Base-by-base conservation (phyloP, 2,113 vertebrate genomes). In the Macquaria ambigua region DNA sequence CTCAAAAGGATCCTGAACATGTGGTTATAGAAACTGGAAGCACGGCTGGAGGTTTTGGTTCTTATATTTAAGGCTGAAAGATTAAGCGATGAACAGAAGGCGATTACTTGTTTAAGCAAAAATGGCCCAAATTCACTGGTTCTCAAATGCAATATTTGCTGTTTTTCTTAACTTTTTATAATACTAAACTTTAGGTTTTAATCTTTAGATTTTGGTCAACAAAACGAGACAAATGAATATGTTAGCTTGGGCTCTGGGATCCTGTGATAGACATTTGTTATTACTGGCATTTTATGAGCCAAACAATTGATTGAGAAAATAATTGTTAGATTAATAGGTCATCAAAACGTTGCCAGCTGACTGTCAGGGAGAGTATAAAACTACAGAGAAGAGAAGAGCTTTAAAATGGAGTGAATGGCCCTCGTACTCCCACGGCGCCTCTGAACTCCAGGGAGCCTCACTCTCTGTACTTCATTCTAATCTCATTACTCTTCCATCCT, bases 401-500 rank as follows among this genome's bases (percentile, higher is more conserved):
- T 66, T 61, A 16, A 55, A 76, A 21, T 63, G 41, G 68, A 9
- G 10, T 77, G 71, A 70, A 79, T 66, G 69, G 58, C 76, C 59
- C 39, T 86, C 56, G 18, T 25, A 55, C 74, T 58, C 63, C 67
- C 58, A 80, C 64, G 5, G 63, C 56, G 58, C 18, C 56, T 78
- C 63, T 85, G 75, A 79, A 84, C 75, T 79, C 59, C 39, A 11
- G 14, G 77, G 53, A 71, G 76, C 50, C 37, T 58, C 23, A 8
- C 48, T 37, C 86, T 78, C 53, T 81, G n/a, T 53, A 41, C 77
- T 73, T 79, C 21, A 64, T 78, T 82, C 31, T 89, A 79, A 90
- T 91, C 90, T 82, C 81, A 86, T 90, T 88, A 87, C 21, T 48
- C 75, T 74, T 75, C 81, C 63, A 70, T 53, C 53, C 69, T 72